Conservation (phyloP, 2,797 vertebrate genomes). For the Schizopygopsis pylzovi region DNA sequence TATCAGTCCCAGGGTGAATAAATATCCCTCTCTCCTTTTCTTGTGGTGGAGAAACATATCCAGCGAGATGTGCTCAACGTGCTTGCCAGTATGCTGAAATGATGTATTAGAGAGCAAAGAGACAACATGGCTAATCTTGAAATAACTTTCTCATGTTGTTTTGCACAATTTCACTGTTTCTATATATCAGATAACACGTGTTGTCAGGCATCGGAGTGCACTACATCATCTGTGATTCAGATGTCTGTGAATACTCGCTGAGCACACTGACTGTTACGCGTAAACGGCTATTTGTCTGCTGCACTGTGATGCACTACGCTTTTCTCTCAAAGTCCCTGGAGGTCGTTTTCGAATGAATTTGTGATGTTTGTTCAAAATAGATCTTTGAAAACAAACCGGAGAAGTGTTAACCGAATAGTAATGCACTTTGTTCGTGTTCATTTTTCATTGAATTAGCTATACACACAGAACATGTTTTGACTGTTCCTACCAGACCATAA, state of each 20-base stretch:
- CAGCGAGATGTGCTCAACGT: conserved; percentile 34
- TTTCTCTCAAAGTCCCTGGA: conserved; percentile 40
- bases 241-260: conserved; percentile 27
- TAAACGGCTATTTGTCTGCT: conserved; percentile 49
- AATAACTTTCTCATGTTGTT: conserved; percentile 47
- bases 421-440: conserved; percentile 49
- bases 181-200: conserved; percentile 50
- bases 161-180: conserved; percentile 50
- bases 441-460: conserved; percentile 60
- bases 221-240: conserved; percentile 44
- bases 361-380: conserved; percentile 60
- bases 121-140: conserved; percentile 51
- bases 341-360: conserved; percentile 52
- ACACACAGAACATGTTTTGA: conserved; percentile 64
- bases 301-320: conserved; percentile 42
- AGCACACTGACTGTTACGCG: conserved; percentile 30
- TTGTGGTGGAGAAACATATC: conserved; percentile 25
- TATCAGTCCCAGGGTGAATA: conserved; percentile 42
- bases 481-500: conserved; percentile 58
- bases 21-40: conserved; percentile 43
- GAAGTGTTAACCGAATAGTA: conserved; percentile 60
- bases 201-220: conserved; percentile 45
- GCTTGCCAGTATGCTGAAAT: conserved; percentile 35
- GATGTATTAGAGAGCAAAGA: conserved; percentile 22
- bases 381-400: conserved; percentile 58